Base-by-base conservation (phyloP, 2,113 vertebrate genomes). In the Ancistrus triradiatus region DNA sequence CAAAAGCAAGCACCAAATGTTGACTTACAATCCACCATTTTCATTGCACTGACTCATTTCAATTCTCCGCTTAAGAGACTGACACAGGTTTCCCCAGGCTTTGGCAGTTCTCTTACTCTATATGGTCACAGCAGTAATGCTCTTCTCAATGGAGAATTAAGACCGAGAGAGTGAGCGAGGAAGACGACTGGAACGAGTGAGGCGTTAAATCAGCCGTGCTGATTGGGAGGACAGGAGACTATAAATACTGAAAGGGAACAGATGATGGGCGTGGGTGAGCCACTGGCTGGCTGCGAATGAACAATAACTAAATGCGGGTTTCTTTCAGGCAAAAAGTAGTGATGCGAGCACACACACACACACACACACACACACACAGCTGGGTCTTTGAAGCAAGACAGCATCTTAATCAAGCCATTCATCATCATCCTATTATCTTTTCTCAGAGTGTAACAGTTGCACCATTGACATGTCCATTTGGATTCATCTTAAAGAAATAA, bases 271-370 rank as follows among this genome's bases (percentile, higher is more conserved):
- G 68, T 53, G 48, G 68, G 48, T 52, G 61, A 65, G 49, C 40
- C 28, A n/a, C 55, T 70, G 53, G 38, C 60, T 69, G 52, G 48
- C 61, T 58, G 52, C 28, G 47, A 59, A 51, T 46, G 27, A 70
- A 50, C 58, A 38, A 46, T 18, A 9, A 7, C 7, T 52, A 55
- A 25, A 33, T 11, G 40, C 17, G 10, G 40, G 9, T 43, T 46
- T 40, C 22, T 15, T 52, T 52, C 28, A 50, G 31, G 44, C 27
- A 48, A 5, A 6, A 19, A n/a, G 49, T 19, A 48, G 15, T n/a
- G 17, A 7, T 31, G 18, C 49, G 31, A n/a, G 42, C 19, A 25
- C n/a, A 58, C n/a, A 15, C 17, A 46, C n/a, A 13, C 46, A 48
- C 46, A 24, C 46, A 5, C 46, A 48, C 8, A 27, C 21, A 50